Evolutionary conservation across 2,797 vertebrate species (phyloP).

Genomic region (Tachyglossus aculeatus): DNA sequence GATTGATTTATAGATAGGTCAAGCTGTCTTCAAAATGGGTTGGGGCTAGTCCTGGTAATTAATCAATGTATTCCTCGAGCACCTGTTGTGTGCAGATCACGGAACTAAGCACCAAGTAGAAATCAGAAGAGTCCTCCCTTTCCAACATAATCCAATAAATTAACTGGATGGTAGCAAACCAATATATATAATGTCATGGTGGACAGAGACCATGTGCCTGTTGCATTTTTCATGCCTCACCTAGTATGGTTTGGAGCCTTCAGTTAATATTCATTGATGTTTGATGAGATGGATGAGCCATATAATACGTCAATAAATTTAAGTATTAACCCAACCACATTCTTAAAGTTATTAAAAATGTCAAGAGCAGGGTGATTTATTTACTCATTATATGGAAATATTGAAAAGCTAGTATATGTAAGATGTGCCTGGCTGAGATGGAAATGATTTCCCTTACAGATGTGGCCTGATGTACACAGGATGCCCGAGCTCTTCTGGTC

Average conservation of each 20-base stretch:
- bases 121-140: too few species aligned
- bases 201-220: neutral
- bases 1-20: too few species aligned
- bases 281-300: constrained; percentile 48
- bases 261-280: constrained; percentile 43
- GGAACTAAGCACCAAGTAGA: too few species aligned
- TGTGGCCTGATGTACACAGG: constrained; percentile 23
- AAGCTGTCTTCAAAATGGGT: too few species aligned
- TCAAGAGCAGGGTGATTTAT: constrained; percentile 64
- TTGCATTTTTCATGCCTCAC: constrained; percentile 18
- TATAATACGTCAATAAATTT: constrained; percentile 48
- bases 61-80: too few species aligned
- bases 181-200: constrained; percentile 14
- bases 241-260: constrained; percentile 3
- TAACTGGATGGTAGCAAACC: constrained; percentile 1
- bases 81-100: too few species aligned
- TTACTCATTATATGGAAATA: constrained; percentile 61
- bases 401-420: constrained; percentile 51
- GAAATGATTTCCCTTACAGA: constrained; percentile 53
- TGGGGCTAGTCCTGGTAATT: too few species aligned
- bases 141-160: too few species aligned
- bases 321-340: constrained; percentile 36
- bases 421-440: constrained; percentile 47
- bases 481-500: neutral
- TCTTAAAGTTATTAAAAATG: constrained; percentile 60